Percentiles rank a stretch among this genome's conserved stretches.
These are phyloP conservation scores for Strix aluco DNA, from an alignment of 2,113 vertebrate genomes.

Conservation along the genomic window DNA sequence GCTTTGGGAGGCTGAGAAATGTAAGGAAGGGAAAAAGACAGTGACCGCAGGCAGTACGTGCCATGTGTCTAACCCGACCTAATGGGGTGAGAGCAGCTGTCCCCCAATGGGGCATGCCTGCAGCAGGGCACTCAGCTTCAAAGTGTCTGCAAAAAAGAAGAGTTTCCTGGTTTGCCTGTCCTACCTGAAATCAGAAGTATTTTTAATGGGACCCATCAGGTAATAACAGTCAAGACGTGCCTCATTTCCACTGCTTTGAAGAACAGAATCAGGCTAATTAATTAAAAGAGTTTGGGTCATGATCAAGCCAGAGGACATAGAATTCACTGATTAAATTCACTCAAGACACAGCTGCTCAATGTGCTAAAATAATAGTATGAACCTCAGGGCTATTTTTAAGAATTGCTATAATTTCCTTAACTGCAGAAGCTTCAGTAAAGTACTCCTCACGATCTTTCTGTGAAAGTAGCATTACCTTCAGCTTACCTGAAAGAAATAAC, in stretches of 20 bases:
- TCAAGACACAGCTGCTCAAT: neutral
- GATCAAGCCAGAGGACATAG: neutral
- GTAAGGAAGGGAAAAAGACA: neutral
- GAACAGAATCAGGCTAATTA: neutral
- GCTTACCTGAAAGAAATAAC: neutral
- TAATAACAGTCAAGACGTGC: neutral
- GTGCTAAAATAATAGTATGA: neutral
- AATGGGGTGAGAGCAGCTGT: neutral
- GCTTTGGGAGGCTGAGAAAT: neutral
- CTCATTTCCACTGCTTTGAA: neutral
- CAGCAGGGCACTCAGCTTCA: fast-evolving
- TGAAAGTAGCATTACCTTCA: neutral
- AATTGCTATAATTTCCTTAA: neutral
- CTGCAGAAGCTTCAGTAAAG: neutral
- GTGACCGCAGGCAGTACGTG: neutral
- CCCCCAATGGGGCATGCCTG: fast-evolving
- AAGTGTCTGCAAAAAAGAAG: neutral
- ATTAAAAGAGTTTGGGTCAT: neutral
- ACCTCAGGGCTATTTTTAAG: neutral
- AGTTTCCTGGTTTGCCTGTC: neutral
- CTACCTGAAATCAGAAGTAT: neutral
- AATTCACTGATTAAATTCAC: constrained; percentile 6
- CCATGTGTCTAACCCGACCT: neutral
- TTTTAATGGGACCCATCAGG: neutral
- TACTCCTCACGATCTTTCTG: neutral